Conservation (phyloP, 2,888 invertebrate species). For the Cerastis rubricosa region DNA sequence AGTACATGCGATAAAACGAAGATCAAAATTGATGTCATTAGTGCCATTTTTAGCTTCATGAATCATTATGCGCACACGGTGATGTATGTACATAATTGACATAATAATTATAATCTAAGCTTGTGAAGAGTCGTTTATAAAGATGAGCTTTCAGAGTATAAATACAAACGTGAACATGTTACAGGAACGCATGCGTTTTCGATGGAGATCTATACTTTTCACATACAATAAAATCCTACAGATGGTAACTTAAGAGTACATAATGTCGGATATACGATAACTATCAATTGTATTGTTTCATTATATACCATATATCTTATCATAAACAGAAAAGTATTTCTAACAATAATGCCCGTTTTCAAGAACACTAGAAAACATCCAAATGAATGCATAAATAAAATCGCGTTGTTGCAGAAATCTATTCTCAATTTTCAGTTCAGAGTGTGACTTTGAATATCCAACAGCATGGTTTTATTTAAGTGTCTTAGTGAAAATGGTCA, state of each 20-base stretch:
- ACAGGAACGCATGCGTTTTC: constrained; percentile 31
- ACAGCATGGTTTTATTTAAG: neutral
- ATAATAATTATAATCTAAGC: constrained; percentile 55
- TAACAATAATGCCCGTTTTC: constrained; percentile 2
- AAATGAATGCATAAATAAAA: neutral
- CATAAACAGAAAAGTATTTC: constrained; percentile 19
- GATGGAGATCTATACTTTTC: constrained; percentile 31
- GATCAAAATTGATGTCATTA: constrained; percentile 70
- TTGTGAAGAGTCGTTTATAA: constrained; percentile 57
- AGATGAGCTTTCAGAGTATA: constrained; percentile 57
- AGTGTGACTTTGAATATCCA: neutral
- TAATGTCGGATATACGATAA: constrained; percentile 14
- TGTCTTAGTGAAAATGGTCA: neutral
- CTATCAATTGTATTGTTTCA: constrained; percentile 15
- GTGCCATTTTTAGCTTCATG: constrained; percentile 68
- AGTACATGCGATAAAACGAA: constrained; percentile 60
- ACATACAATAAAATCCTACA: constrained; percentile 25
- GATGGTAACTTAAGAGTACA: constrained; percentile 12
- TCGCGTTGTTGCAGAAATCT: neutral
- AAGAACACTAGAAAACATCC: neutral
- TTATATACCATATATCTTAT: constrained; percentile 7
- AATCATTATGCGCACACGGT: constrained; percentile 70
- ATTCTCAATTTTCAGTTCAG: neutral
- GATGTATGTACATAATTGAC: constrained; percentile 63
- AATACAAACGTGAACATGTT: constrained; percentile 50